Conservation (phyloP, 1,140 invertebrate species). For the Bombus affinis region DNA sequence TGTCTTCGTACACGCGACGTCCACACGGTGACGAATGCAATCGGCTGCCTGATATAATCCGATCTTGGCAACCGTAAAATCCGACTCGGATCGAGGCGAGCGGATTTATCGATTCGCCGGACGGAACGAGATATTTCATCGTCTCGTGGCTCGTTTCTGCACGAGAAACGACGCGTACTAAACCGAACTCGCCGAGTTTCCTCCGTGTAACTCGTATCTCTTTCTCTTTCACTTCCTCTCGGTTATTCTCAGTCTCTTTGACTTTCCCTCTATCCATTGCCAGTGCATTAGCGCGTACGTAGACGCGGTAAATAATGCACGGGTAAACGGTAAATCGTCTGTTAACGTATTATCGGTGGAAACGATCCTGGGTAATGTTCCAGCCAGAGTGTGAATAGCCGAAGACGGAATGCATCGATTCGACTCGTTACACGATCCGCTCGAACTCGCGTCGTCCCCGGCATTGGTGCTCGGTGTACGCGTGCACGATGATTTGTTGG, state of each 20-base stretch:
- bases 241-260: background rate
- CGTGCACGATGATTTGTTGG: constrained; percentile 38
- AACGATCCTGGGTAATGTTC: constrained; percentile 46
- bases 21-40: background rate
- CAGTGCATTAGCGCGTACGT: constrained; percentile 30
- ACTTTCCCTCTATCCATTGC: background rate
- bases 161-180: constrained; percentile 21
- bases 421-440: constrained; percentile 44
- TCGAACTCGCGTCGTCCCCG: constrained; percentile 5
- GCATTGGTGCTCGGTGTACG: background rate
- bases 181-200: constrained; percentile 38
- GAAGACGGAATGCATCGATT: constrained; percentile 43
- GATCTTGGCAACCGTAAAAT: constrained; percentile 44
- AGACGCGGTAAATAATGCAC: constrained; percentile 59
- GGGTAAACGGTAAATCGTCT: constrained; percentile 60
- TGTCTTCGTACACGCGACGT: background rate
- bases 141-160: constrained; percentile 22
- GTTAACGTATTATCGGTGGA: constrained; percentile 66
- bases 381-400: background rate
- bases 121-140: constrained; percentile 32
- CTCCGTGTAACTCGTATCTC: constrained; percentile 17
- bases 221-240: background rate
- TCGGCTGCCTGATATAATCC: constrained; percentile 48
- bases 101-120: constrained; percentile 49
- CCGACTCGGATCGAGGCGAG: constrained; percentile 13